Evolutionary conservation across 2,797 vertebrate species (phyloP).

Genomic region (Myotis pilosus): DNA sequence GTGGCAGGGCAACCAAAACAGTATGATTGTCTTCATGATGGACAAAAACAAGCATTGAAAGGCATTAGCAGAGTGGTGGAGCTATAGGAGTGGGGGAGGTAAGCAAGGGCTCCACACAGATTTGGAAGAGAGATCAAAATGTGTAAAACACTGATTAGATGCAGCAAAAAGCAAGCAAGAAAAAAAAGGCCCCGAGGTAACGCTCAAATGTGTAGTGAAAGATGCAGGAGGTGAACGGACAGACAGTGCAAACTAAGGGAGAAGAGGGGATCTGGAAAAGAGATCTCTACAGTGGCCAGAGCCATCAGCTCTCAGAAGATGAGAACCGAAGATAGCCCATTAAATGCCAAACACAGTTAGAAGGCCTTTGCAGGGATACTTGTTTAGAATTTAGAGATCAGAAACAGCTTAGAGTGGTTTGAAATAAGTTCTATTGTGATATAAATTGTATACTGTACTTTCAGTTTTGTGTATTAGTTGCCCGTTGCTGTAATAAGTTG

Average conservation of each 20-base stretch:
- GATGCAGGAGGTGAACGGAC: neutral
- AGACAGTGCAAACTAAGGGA: neutral
- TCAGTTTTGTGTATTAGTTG: neutral
- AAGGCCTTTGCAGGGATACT: neutral
- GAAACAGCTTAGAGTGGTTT: neutral
- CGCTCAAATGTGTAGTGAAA: neutral
- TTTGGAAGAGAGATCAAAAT: neutral
- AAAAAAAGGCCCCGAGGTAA: neutral
- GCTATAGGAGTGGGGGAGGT: neutral
- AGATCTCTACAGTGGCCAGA: neutral
- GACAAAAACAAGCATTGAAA: neutral
- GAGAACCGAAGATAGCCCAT: neutral
- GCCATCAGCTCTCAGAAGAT: neutral
- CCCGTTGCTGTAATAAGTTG: neutral
- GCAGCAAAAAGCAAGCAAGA: neutral
- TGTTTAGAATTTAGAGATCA: neutral
- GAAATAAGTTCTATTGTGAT: neutral
- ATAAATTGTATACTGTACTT: neutral
- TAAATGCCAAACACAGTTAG: neutral
- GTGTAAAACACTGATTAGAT: neutral
- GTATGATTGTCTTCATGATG: accelerated
- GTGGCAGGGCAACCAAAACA: neutral
- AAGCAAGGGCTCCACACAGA: neutral
- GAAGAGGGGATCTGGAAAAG: neutral
- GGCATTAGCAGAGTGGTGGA: neutral